A percentile compares a stretch with the other conserved stretches of the same genome.
These are phyloP conservation scores for Coracopsis vasa DNA, from an alignment of 2,113 vertebrate species.

Conservation along the genomic window DNA sequence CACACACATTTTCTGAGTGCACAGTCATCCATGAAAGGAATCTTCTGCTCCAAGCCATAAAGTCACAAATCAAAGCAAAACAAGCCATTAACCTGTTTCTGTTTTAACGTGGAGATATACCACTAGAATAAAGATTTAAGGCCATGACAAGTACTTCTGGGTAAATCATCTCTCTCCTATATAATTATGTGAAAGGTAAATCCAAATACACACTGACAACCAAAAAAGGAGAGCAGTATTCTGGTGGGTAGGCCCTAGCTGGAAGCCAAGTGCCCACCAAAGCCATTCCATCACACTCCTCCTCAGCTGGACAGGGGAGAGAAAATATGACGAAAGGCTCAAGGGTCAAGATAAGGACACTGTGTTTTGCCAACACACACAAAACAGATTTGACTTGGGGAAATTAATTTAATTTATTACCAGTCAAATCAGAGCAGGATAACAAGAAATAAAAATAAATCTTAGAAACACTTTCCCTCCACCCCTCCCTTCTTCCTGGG, in stretches of 20 bases:
- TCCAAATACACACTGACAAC: background rate
- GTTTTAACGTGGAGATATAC: background rate
- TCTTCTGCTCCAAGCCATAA: background rate
- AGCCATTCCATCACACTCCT: background rate
- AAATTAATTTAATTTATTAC: background rate
- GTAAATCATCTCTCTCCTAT: background rate
- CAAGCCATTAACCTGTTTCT: background rate
- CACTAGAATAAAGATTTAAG: background rate
- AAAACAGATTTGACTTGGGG: background rate
- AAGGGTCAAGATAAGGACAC: background rate
- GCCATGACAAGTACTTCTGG: background rate
- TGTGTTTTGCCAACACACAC: background rate
- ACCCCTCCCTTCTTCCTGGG: background rate
- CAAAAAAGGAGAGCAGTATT: background rate
- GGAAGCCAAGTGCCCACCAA: background rate
- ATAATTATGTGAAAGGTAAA: background rate
- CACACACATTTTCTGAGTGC: background rate
- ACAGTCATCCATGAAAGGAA: background rate
- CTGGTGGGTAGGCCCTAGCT: background rate
- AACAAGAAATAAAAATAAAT: background rate
- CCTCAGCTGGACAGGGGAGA: background rate
- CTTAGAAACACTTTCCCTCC: background rate
- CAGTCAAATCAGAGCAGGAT: background rate
- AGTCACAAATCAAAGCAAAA: conserved; percentile 13
- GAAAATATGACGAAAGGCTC: background rate